Percentiles rank a stretch among this genome's conserved stretches.
These are phyloP conservation scores for Chelon labrosus DNA, from an alignment of 2,797 vertebrate species.

Conservation along the genomic window DNA sequence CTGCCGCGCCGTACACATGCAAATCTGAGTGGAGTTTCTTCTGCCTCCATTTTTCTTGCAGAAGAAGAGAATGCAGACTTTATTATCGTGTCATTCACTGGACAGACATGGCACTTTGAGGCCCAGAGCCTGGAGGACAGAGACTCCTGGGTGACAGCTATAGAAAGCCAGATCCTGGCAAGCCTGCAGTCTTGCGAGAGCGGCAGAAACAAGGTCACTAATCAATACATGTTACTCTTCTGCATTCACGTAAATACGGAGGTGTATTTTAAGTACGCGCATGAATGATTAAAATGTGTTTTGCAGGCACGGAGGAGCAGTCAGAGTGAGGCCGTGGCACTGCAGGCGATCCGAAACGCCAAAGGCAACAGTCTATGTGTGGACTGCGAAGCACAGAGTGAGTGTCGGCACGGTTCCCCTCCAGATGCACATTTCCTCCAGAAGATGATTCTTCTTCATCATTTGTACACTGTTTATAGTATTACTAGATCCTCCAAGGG, in stretches of 20 bases:
- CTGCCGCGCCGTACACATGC: too few relatives aligned
- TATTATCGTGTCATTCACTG: slow-evolving; percentile 94
- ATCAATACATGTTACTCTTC: too few relatives aligned
- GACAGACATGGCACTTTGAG: slow-evolving; percentile 98
- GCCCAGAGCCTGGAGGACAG: slow-evolving; percentile 93
- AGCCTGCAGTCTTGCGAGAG: slow-evolving; percentile 97
- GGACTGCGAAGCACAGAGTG: slow-evolving; percentile 93
- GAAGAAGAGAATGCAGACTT: slow-evolving; percentile 97
- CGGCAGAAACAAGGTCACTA: slow-evolving; percentile 91
- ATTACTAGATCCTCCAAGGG: too few relatives aligned
- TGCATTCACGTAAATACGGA: too few relatives aligned
- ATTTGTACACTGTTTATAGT: too few relatives aligned
- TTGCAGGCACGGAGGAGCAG: slow-evolving; percentile 92
- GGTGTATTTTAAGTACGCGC: not conserved
- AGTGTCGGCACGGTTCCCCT: slow-evolving; percentile 65
- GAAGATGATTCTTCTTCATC: not conserved
- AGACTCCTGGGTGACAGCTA: slow-evolving; percentile 95
- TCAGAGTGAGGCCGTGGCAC: slow-evolving; percentile 95
- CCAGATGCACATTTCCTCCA: not conserved
- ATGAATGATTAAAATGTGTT: slow-evolving; percentile 15
- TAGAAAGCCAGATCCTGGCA: slow-evolving; percentile 97
- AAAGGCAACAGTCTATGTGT: slow-evolving; percentile 94
- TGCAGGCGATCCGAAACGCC: slow-evolving; percentile 94
- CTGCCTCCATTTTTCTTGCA: slow-evolving; percentile 52
- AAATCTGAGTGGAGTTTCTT: slow-evolving; percentile 11